Evolutionary conservation across 2,113 vertebrate species (phyloP).

Genomic region (Calidris pugnax): DNA sequence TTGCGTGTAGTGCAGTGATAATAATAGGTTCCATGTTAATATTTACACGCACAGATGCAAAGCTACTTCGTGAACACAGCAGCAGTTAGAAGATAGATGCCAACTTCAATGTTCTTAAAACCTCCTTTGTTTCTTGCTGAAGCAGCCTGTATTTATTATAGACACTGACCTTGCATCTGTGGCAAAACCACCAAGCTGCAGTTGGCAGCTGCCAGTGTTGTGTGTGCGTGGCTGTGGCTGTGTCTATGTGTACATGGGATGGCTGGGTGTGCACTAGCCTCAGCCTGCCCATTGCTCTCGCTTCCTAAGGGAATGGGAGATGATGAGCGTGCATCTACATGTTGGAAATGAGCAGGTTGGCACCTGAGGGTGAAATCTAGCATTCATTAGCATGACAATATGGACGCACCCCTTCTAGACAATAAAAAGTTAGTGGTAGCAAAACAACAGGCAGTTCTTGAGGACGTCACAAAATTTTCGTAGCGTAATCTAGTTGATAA

Average conservation of each 20-base stretch:
- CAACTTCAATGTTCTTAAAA: background rate
- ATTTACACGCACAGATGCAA: background rate
- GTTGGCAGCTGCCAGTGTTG: background rate
- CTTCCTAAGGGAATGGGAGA: background rate
- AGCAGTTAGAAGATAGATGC: background rate
- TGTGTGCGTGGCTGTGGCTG: background rate
- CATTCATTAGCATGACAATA: background rate
- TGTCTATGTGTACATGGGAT: background rate
- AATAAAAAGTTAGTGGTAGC: background rate
- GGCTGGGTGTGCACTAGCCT: fast-evolving
- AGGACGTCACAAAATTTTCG: background rate
- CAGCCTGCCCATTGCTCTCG: background rate
- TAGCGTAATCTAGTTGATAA: fast-evolving
- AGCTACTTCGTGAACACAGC: background rate
- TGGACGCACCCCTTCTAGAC: background rate
- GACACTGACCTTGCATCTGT: fast-evolving
- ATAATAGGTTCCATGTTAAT: background rate
- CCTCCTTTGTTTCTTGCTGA: background rate
- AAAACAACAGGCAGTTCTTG: background rate
- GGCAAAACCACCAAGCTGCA: background rate
- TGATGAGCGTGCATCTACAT: background rate
- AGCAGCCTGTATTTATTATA: background rate
- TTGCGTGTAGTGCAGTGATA: background rate
- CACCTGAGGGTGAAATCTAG: background rate
- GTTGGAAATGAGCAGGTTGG: background rate